These are phyloP conservation scores for Protonibea diacanthus DNA, from an alignment of 2,797 vertebrate species.

Conservation along the genomic window DNA sequence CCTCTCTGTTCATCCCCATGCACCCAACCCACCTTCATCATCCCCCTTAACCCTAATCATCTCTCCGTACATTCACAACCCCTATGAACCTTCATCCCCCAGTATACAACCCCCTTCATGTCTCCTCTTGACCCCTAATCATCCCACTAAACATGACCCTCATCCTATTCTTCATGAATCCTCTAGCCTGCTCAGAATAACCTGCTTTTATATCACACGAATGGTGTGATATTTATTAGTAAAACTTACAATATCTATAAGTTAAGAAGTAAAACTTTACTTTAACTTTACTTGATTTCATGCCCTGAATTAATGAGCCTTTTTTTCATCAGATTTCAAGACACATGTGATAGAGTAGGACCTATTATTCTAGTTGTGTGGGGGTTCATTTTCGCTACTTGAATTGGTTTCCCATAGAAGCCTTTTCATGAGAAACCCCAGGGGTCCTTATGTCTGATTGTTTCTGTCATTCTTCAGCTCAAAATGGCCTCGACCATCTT, in stretches of 20 bases:
- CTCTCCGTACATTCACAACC: no score
- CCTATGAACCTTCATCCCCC: no score
- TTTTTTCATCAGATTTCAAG: not conserved
- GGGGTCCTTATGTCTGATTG: slow-evolving; percentile 19
- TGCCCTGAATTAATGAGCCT: not conserved
- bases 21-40: no score
- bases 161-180: no score
- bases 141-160: no score
- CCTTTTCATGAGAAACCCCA: slow-evolving; percentile 13
- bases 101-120: no score
- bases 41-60: no score
- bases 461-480: slow-evolving; percentile 26
- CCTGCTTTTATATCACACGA: no score
- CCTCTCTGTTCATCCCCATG: no score
- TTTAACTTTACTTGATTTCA: not conserved
- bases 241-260: not conserved
- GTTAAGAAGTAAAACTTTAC: not conserved
- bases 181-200: no score
- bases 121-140: no score
- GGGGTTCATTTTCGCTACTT: slow-evolving; percentile 24
- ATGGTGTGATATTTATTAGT: no score
- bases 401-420: slow-evolving; percentile 27
- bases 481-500: slow-evolving; percentile 3
- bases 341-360: not conserved
- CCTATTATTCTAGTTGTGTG: not conserved